Evolutionary conservation across 1,140 invertebrate genomes (phyloP).

Genomic region (Diplogasteroides magnus): DNA sequence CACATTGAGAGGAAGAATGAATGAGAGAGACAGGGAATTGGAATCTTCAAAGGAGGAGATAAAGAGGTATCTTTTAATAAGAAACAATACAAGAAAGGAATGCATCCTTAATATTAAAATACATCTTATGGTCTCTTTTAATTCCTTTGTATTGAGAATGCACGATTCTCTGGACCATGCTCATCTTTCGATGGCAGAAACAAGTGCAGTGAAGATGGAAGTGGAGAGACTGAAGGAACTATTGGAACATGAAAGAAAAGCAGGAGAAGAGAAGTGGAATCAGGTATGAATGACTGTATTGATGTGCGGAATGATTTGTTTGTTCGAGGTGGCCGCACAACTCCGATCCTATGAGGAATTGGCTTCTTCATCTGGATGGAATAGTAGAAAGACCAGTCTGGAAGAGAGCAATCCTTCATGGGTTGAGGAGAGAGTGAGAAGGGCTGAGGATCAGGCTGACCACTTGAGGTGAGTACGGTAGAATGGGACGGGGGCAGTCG

Average conservation of each 20-base stretch:
- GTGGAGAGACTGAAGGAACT: neutral
- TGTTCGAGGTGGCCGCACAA: neutral
- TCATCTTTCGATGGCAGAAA: conserved; percentile 10
- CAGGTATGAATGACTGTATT: neutral
- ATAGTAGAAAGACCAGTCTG: neutral
- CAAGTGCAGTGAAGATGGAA: conserved; percentile 10
- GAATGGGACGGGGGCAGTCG: too few species aligned
- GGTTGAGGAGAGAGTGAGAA: neutral
- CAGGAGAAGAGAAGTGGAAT: neutral
- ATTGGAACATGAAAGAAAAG: neutral
- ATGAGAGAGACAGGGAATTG: neutral
- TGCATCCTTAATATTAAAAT: too few species aligned
- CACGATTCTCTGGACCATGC: conserved; percentile 4
- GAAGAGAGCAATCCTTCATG: neutral
- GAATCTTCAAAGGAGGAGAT: neutral
- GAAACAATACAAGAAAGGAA: too few species aligned
- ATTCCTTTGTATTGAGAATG: too few species aligned
- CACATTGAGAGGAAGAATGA: neutral
- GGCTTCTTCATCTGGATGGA: neutral
- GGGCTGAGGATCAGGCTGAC: neutral
- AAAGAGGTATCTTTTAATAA: too few species aligned
- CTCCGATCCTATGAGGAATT: neutral
- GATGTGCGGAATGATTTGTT: neutral
- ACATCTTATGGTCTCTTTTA: neutral
- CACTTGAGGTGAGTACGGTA: neutral